Base-by-base conservation (phyloP, 2,888 invertebrate species). In the Drosophila neoperkinsi region DNA sequence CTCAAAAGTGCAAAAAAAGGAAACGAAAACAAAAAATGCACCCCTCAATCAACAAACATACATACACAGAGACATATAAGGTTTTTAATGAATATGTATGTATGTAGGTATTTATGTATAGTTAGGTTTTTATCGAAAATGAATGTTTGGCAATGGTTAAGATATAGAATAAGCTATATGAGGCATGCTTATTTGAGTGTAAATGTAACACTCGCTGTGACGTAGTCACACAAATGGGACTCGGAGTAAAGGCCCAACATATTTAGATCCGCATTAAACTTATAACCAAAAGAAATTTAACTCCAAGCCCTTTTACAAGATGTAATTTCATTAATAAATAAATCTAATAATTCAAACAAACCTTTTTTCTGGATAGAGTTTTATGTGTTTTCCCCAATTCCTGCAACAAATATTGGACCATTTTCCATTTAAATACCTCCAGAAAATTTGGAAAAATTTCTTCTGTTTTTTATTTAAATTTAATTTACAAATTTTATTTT, bases 1-100 rank as follows among this genome's bases (percentile, higher is more conserved):
- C 79, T 62, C 38, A 46, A 66, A 60, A 74, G 50, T 74, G 59
- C 52, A 58, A 65, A 72, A 77, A 52, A 41, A 36, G 34, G 28
- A 38, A 49, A 30, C 33, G 25, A 31, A 51, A 51, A 38, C 21
- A 25, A 60, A 67, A 57, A 51, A 50, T 57, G n/a, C 63, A 70
- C 69, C 74, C 74, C 60, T 57, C 49, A 73, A 28, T 21, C 25
- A 56, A 55, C 25, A 57, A 34, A 50, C 10, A 30, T 41, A 70
- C 52, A 25, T 43, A 41, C 5, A 57, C 13, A 56, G 3, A 11
- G 1, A 30, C 21, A 41, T 21, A n/a, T 31, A 41, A n/a, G 21
- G 41, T 31, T 57, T 57, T 30, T 16, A 31, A 57, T 41, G 21
- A 57, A 41, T 57, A 41, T 13, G 4, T 30, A 13, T 41, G 57